Conservation (phyloP, 2,113 vertebrate genomes). For the Mystacornis crossleyi region DNA sequence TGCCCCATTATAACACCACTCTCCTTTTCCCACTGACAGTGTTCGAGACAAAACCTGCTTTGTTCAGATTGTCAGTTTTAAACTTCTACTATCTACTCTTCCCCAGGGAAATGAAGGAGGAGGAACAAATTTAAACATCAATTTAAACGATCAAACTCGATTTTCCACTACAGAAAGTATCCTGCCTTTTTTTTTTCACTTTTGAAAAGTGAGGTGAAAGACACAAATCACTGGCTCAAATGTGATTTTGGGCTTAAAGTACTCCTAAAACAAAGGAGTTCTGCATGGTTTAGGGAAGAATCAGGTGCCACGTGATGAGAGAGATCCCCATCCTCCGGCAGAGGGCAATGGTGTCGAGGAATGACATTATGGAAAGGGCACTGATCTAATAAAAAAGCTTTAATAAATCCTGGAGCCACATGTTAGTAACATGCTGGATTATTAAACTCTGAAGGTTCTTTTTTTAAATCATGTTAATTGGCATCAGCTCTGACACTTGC, state of each 20-base stretch:
- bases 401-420: slow-evolving; percentile 7
- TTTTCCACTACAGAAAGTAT: neutral
- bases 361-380: neutral
- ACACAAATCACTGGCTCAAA: neutral
- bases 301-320: neutral
- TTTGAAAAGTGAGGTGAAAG: neutral
- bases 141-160: neutral
- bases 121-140: neutral
- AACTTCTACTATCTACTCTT: neutral
- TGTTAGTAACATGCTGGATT: neutral
- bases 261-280: neutral
- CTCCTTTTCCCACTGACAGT: neutral
- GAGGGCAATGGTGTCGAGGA: slow-evolving; percentile 62
- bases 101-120: neutral
- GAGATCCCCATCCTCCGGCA: slow-evolving; percentile 30
- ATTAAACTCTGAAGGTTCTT: slow-evolving; percentile 22
- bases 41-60: neutral
- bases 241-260: rapidly evolving
- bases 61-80: neutral
- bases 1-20: neutral
- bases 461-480: slow-evolving; percentile 32
- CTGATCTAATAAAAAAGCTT: neutral
- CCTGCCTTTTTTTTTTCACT: neutral
- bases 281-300: neutral
- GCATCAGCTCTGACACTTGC: neutral